Base-by-base conservation (phyloP, 2,113 vertebrate species). In the Aldabrachelys gigantea region DNA sequence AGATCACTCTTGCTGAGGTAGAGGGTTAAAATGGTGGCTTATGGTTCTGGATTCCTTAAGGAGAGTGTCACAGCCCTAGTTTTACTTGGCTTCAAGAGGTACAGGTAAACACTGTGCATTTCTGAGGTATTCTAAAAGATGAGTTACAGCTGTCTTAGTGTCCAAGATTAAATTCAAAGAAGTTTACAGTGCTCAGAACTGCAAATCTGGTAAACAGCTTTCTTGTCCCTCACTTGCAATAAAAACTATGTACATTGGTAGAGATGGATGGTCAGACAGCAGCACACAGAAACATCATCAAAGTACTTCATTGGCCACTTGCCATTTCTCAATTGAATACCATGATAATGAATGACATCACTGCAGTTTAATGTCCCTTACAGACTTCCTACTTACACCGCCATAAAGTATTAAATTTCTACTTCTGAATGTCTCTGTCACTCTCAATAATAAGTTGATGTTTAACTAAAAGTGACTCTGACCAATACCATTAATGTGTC, bases 291-390 rank as follows among this genome's bases (percentile, higher is more conserved):
- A 97, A 96, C 54, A 96, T 88, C 25, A 93, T 92, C 93, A 91
- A 97, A 98, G 97, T 94, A 89, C 38, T 89, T 97, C 82, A 92
- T 80, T 97, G 95, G 95, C 93, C 85, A 95, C 44, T 56, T 96
- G 69, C 80, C 89, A 88, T 87, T 94, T 95, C 93, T 96, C 89
- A 80, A 78, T 91, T 89, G 31, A 50, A 49, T 93, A n/a, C 87
- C 87, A 31, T 79, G 50, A 92, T 82, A 94, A 95, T 88, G 54
- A 96, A 95, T 95, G 49, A 93, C 90, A 95, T 95, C 93, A 95
- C 50, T 91, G 27, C 41, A 92, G 59, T 85, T 95, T 96, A n/a
- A 5, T 96, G 47, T 96, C 85, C 96, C 85, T 89, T 54, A 87
- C 79, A 96, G 94, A 96, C 95, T 95, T 96, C 89, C 90, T 93